Evolutionary conservation across 2,113 vertebrate genomes (phyloP).

Genomic region (Semicossyphus pulcher): DNA sequence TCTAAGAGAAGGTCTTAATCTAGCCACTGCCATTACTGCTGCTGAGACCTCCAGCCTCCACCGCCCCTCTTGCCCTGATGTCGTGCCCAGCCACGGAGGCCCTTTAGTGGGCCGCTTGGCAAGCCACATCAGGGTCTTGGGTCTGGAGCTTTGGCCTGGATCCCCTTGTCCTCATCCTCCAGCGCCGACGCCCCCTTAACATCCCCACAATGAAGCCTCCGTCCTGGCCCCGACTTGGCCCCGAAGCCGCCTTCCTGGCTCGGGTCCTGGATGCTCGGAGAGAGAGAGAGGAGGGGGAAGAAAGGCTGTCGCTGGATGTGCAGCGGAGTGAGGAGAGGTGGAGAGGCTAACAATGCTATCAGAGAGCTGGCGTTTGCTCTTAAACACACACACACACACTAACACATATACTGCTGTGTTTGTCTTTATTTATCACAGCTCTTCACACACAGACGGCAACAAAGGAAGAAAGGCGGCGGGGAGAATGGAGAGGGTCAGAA

Average conservation of each 20-base stretch:
- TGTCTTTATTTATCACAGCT: conserved; percentile 80
- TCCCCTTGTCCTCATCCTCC: conserved; percentile 65
- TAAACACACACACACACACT: conserved; percentile 41
- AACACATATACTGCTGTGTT: conserved; percentile 43
- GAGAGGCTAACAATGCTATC: conserved; percentile 83
- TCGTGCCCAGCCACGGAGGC: conserved; percentile 71
- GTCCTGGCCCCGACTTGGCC: conserved; percentile 71
- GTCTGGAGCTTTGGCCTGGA: conserved; percentile 72
- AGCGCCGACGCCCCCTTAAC: conserved; percentile 29
- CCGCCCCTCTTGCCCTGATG: conserved; percentile 67
- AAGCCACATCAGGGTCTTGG: conserved; percentile 71
- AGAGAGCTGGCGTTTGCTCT: conserved; percentile 74
- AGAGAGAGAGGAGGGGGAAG: conserved; percentile 50
- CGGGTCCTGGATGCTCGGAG: conserved; percentile 37
- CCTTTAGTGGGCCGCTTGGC: conserved; percentile 65
- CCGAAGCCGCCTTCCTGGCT: conserved; percentile 70
- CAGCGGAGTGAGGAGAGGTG: conserved; percentile 81
- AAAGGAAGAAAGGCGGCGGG: conserved; percentile 64
- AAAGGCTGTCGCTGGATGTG: conserved; percentile 71
- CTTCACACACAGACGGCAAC: conserved; percentile 74
- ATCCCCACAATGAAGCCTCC: conserved; percentile 61
- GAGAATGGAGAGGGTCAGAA: conserved; percentile 48
- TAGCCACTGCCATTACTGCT: conserved; percentile 74
- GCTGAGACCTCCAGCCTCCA: conserved; percentile 70
- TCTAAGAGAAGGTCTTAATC: conserved; percentile 80